These are phyloP conservation scores for Cladorhizidae sp. DNA, from an alignment of 37 sponge, comb jelly and placozoan genomes.

Conservation along the genomic window DNA sequence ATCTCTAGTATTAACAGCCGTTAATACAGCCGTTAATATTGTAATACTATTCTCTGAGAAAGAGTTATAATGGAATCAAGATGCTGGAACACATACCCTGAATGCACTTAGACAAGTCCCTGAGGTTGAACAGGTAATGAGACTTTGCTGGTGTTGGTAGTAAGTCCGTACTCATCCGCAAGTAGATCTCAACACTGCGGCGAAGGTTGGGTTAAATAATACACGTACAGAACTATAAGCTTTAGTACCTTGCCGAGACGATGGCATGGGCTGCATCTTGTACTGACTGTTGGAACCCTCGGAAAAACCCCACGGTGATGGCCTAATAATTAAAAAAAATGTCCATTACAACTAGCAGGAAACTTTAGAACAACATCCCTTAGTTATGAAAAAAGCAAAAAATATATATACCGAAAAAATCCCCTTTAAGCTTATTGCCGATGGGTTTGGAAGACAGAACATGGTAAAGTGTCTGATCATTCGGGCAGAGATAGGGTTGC, in stretches of 20 bases:
- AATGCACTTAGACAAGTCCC: constrained; percentile 97
- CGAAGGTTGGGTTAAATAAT: neutral
- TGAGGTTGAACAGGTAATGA: constrained; percentile 97
- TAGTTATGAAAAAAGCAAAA: no score
- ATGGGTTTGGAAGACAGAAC: constrained; percentile 89
- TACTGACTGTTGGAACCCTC: constrained; percentile 92
- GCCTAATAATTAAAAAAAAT: constrained; percentile 63
- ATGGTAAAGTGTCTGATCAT: constrained; percentile 96
- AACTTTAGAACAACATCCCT: neutral
- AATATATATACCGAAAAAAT: constrained; percentile 80
- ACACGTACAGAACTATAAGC: neutral
- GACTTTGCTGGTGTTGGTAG: constrained; percentile 98
- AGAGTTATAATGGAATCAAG: no score
- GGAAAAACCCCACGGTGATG: constrained; percentile 89
- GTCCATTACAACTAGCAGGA: no score
- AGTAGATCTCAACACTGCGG: constrained; percentile 91
- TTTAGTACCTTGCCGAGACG: constrained; percentile 81
- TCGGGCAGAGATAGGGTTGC: constrained; percentile 97
- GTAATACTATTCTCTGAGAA: neutral
- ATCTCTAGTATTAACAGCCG: no score
- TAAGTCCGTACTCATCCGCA: constrained; percentile 95
- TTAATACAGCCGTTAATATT: neutral
- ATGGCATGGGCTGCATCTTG: constrained; percentile 91
- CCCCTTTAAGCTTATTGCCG: constrained; percentile 82
- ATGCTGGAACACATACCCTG: constrained; percentile 66